Base-by-base conservation (phyloP, 2,797 vertebrate species). In the Galagoides demidoff region DNA sequence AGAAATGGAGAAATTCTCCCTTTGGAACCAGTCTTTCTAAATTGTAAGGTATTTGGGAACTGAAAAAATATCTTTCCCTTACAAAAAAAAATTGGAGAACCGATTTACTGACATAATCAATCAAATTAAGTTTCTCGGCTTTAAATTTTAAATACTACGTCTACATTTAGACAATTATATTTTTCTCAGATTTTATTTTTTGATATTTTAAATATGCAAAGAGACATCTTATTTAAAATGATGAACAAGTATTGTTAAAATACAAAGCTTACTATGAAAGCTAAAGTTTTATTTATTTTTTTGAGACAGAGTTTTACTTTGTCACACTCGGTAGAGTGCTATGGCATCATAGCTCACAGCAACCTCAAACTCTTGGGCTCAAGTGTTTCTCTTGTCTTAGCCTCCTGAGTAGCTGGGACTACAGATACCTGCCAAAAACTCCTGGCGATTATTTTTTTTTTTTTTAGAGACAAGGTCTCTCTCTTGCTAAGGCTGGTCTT, bases 171-270 rank as follows among this genome's bases (percentile, higher is more conserved):
- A 85, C 25, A n/a, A 70, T 71, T 94, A 79, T 16, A 73, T 92
- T 93, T 93, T 87, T 45, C 55, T 88, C 37, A 73, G 23, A 20
- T 66, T 94, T 92, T 89, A 52, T 70, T 85, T 79, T 94, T 96
- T 81, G 71, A 81, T 70, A 90, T 81, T 94, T 96, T 86, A 76
- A 84, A 77, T 78, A 61, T 79, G 68, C 27, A 91, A 73, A 86
- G 25, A 90, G 66, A 76, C 14, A 74, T 79, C 81, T 92, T 95
- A 85, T 83, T 89, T 90, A 70, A 92, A 96, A 37, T 57, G 10
- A 78, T 59, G 19, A 81, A 37, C 61, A 91, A 79, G 39, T 57
- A 13, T 22, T 76, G 31, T 84, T 95, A 71, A 73, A 70, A 92
- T n/a, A 27, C 20, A 91, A 88, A 92, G 34, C 12, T 85, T 61